Conservation (phyloP, 2,797 vertebrate genomes). For the Aeoliscus strigatus region DNA sequence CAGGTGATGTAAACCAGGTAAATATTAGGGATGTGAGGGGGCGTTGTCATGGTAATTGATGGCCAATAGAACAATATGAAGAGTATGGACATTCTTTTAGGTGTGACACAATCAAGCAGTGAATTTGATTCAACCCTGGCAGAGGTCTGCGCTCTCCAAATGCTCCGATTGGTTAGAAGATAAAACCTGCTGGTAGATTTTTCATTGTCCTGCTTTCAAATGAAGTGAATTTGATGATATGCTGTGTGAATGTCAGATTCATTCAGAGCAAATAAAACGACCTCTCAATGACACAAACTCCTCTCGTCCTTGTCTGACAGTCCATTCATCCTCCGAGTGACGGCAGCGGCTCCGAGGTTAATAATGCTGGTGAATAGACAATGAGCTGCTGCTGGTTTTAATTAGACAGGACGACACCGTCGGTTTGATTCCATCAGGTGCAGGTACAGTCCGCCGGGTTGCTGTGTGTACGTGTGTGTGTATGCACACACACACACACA, state of each 20-base stretch:
- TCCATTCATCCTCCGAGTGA: slow-evolving; percentile 23
- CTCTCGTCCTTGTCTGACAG: slow-evolving; percentile 18
- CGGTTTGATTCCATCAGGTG: slow-evolving; percentile 32
- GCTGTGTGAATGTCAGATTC: not conserved
- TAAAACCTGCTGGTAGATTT: too few relatives aligned
- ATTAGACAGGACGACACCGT: slow-evolving; percentile 35
- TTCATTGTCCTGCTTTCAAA: too few relatives aligned
- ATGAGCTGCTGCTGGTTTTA: slow-evolving; percentile 47
- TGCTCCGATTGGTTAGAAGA: too few relatives aligned
- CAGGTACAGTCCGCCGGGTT: slow-evolving; percentile 36
- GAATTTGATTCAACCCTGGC: too few relatives aligned
- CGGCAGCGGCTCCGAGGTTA: slow-evolving; percentile 33
- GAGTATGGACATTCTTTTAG: too few relatives aligned
- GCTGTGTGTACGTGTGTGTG: slow-evolving; percentile 1
- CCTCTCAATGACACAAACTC: slow-evolving; percentile 10
- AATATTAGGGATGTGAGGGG: too few relatives aligned
- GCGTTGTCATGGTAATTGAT: too few relatives aligned
- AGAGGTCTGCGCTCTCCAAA: too few relatives aligned
- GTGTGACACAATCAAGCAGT: too few relatives aligned
- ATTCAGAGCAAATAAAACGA: slow-evolving; percentile 2
- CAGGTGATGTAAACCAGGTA: too few relatives aligned
- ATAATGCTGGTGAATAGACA: slow-evolving; percentile 46
- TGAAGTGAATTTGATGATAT: too few relatives aligned
- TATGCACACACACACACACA: slow-evolving; percentile 3
- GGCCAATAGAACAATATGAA: too few relatives aligned